Evolutionary conservation across 2,113 vertebrate species (phyloP), one percentile per base, ranked within the genome.

Genomic region (Heterotis niloticus): DNA sequence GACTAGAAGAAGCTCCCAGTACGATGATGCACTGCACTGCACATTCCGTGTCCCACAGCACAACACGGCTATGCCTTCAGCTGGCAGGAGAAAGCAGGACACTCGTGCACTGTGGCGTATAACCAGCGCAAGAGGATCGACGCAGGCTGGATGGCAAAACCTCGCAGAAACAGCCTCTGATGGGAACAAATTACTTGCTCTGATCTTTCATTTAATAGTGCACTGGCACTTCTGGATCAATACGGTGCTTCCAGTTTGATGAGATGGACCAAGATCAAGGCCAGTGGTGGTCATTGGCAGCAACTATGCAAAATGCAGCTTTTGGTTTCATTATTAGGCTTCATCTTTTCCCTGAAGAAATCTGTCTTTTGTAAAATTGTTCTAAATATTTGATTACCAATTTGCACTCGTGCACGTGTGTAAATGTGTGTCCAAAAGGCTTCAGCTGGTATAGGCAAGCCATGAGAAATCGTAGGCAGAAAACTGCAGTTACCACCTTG

Each of bases 131-230:
- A 51, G 70, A 17, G 54, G 20, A 23, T 20, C 51, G 23, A 5
- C 9, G 10, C 54, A 60, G 24, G 14, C 51, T 16, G 64, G 5
- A n/a, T 26, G 29, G 20, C 12, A 9, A 1, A 26, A 54, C 34
- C 34, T 68, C 76, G 28, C 26, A 66, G 23, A 62, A 57, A 56
- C 12, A 52, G 44, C 64, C 12, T 52, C 56, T 66, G 51, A 52
- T 24, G 64, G n/a, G 64, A 57, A 52, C 44, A 64, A 29, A 77
- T 68, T 56, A 77, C 60, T 65, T 66, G 23, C 76, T 66, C 23
- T 77, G 76, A 77, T 24, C 64, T 68, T 77, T 77, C 76, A 59
- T 5, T 57, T 54, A 67, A 67, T 57, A 7, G 51, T 17, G 29
- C 59, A 17, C 18, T 26, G 65, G 76, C 23, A 34, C 18, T 23